Evolutionary conservation across 2,888 invertebrate species (phyloP).

Genomic region (Leucoma salicis): DNA sequence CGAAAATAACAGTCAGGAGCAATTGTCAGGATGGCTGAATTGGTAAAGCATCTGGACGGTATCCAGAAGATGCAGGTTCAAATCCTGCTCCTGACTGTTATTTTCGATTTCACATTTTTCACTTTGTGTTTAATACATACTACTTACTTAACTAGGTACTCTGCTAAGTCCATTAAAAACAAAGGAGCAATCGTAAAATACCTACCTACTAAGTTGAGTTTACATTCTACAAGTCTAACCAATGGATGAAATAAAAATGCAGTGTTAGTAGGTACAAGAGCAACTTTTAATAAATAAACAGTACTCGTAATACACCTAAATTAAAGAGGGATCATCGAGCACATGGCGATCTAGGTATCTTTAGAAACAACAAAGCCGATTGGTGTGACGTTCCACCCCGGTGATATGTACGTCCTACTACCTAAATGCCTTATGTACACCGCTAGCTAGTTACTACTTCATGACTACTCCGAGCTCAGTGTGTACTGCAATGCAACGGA

Average conservation of each 20-base stretch:
- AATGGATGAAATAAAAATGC: conserved; percentile 28
- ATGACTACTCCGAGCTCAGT: conserved; percentile 82
- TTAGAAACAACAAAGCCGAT: conserved; percentile 82
- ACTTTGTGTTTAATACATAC: no score
- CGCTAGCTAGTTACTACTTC: conserved; percentile 79
- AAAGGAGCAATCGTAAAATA: no score
- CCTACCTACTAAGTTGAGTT: conserved; percentile 5
- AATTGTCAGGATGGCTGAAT: no score
- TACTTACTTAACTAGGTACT: no score
- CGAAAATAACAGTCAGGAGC: no score
- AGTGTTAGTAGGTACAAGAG: conserved; percentile 21
- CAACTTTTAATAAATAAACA: conserved; percentile 36
- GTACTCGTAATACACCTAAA: conserved; percentile 53
- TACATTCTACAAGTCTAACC: conserved; percentile 24
- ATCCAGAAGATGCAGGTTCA: no score
- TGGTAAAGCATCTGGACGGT: no score
- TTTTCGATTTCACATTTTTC: no score
- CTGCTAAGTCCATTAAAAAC: no score
- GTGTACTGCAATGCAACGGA: conserved; percentile 83
- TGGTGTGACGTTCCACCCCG: conserved; percentile 82
- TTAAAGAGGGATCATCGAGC: conserved; percentile 71
- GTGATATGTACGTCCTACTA: conserved; percentile 82
- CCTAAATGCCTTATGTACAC: conserved; percentile 83
- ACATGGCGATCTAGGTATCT: conserved; percentile 80
- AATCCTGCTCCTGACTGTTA: no score